A percentile compares a stretch with the other conserved stretches of the same genome.
Conservation (phyloP, 2,797 vertebrate species). For the Lemur catta region DNA sequence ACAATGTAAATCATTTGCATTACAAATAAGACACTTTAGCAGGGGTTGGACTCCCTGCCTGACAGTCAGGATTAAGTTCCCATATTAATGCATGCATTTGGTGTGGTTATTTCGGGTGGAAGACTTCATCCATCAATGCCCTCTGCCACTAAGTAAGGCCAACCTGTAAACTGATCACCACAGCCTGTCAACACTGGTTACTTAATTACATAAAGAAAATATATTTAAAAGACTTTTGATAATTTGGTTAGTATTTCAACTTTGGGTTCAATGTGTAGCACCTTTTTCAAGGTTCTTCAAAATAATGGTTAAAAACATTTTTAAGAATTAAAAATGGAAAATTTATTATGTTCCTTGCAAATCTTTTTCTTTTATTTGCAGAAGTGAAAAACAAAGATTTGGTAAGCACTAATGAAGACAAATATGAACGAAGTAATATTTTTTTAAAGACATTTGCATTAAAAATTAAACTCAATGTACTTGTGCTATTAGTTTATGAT, state of each 20-base stretch:
- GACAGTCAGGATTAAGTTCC: slow-evolving; percentile 81
- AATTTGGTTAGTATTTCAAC: slow-evolving; percentile 56
- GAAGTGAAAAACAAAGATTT: not conserved
- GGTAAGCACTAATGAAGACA: not conserved
- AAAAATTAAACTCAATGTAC: not conserved
- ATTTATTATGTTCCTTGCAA: not conserved
- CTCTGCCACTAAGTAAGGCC: slow-evolving; percentile 76
- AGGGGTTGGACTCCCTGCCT: slow-evolving; percentile 76
- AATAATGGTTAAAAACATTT: not conserved
- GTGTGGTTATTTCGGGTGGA: slow-evolving; percentile 85
- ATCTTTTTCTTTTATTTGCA: not conserved
- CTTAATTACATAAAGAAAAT: slow-evolving; percentile 80
- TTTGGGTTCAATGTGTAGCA: not conserved
- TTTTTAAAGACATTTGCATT: slow-evolving; percentile 3
- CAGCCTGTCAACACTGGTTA: slow-evolving; percentile 83
- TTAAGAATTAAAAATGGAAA: slow-evolving; percentile 29
- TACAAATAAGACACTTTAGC: slow-evolving; percentile 84
- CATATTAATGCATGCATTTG: slow-evolving; percentile 85
- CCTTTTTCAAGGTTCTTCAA: slow-evolving; percentile 15
- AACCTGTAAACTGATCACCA: slow-evolving; percentile 82
- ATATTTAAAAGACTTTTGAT: slow-evolving; percentile 62
- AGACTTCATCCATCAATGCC: slow-evolving; percentile 85
- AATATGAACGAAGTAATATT: not conserved
- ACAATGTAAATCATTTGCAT: slow-evolving; percentile 85
- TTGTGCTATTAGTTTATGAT: not conserved